Evolutionary conservation across 1,140 invertebrate species (phyloP), one percentile per base, ranked within the genome.

Genomic region (Cyclina sinensis): DNA sequence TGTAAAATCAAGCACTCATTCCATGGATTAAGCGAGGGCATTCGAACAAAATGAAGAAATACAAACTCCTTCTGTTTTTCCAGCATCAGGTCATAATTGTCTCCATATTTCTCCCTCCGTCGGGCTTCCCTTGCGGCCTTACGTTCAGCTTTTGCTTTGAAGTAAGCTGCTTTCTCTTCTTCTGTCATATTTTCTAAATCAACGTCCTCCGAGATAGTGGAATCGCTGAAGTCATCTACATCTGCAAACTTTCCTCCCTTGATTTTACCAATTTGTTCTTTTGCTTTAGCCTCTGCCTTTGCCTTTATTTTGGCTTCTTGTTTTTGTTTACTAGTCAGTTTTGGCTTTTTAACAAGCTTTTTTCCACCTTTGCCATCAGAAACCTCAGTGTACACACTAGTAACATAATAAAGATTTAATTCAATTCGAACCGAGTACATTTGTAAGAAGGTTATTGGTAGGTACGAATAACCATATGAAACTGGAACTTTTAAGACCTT

Each of bases 71-170:
- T 86, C 81, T 95, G 91, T 70, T 95, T 93, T 46, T 86, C 91
- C 88, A 94, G 84, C 93, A 95, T 95, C 78, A 95, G 92, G 46
- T 95, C 94, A 82, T 95, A 95, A 91, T 94, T 94, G 54, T 95
- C 95, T 11, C 95, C 95, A 74, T 95, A 95, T 93, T 95, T 95
- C 86, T 95, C 94, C 37, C 92, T 59, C 48, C 95, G 59, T 68
- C 88, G 92, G 79, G 91, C 88, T 89, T 95, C 95, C 62, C 94
- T 73, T 62, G 91, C 94, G 11, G 87, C 92, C 48, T 93, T 91
- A 65, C 95, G 84, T 62, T 92, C 90, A 12, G 91, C 93, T 68
- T 94, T 94, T 11, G 86, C 94, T 51, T 91, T 92, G 70, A 95
- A 92, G 81, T 95, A 95, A 73, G 90, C 86, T 59, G 91, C 89